phyloP scores from a whole-genome alignment of 2,797 vertebrate species.

The Phrynocephalus guinanensis region DNA sequence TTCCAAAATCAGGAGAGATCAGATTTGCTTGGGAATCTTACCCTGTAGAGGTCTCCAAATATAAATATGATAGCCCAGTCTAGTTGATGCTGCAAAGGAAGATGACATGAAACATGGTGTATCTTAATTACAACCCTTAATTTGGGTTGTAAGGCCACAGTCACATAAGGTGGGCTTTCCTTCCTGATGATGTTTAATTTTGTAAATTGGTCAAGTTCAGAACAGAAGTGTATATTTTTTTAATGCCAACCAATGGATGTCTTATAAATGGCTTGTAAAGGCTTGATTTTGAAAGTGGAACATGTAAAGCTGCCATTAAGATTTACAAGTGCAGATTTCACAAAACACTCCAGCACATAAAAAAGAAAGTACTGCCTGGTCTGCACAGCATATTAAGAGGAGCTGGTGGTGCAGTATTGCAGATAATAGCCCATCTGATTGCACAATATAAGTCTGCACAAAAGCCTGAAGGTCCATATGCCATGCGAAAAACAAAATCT shows the following conservation, averaged over 20 bases:
- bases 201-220: constrained; percentile 14
- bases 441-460: neutral
- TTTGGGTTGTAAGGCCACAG: neutral
- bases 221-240: neutral
- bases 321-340: constrained; percentile 39
- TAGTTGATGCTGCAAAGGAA: neutral
- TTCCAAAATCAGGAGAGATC: no score
- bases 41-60: neutral
- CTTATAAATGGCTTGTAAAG: constrained; percentile 26
- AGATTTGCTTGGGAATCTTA: no score
- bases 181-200: constrained; percentile 9
- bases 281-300: constrained; percentile 18
- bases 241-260: neutral
- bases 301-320: constrained; percentile 27
- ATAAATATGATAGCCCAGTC: constrained; percentile 17
- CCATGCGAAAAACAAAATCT: no score
- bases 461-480: neutral
- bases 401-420: constrained; percentile 3
- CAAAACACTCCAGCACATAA: constrained; percentile 28
- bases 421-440: constrained; percentile 19
- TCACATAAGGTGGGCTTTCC: neutral
- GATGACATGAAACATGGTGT: neutral
- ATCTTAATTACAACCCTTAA: neutral
- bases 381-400: constrained; percentile 8
- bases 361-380: constrained; percentile 24